Evolutionary conservation across 2,797 vertebrate genomes (phyloP), one percentile per base, ranked within the genome.

Genomic region (Hippopotamyrus pictus): DNA sequence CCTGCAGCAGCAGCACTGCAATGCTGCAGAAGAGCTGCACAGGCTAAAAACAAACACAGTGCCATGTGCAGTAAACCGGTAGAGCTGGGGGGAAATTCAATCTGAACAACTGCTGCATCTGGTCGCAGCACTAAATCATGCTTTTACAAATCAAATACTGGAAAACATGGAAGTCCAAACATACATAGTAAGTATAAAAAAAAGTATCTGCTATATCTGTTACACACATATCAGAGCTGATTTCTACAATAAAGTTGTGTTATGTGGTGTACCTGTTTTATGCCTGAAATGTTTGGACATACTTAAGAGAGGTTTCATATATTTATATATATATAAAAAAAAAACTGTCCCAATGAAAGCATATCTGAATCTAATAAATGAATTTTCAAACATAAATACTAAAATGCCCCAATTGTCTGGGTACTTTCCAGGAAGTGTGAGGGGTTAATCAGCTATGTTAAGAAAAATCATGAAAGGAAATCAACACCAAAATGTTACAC

Each of bases 1-100:
- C 50, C 37, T 41, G 86, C 86, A 59, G 86, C n/a, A 87, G 86
- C n/a, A 87, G 54, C 86, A 87, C 86, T 87, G 86, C 86, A 87
- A 41, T 87, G 86, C 86, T 87, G 86, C 86, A 87, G 51, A 87
- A 51, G 19, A 85, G 83, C 83, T 5, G 83, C 83, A 85, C 48
- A 82, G 76, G 46, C 48, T 51, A 85, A 51, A 85, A 85, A 85
- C 83, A 85, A 82, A 82, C 41, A 82, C 41, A 1, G 37, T 22
- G 19, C 76, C 41, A 82, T 82, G 76, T 82, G 76, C 76, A 82
- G 76, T 22, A 82, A 82, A 44, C 41, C 17, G n/a, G 8, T 82
- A 41, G 8, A n/a, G 41, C 37, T 22, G 41, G 19, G 41, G 41
- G 7, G 3, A 44, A 46, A 44, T 46, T 79, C 1, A 79, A 79